A percentile compares a stretch with the other conserved stretches of the same genome.
These are phyloP conservation scores for Acrobasis repandana DNA, from an alignment of 2,888 invertebrate species.

Conservation along the genomic window DNA sequence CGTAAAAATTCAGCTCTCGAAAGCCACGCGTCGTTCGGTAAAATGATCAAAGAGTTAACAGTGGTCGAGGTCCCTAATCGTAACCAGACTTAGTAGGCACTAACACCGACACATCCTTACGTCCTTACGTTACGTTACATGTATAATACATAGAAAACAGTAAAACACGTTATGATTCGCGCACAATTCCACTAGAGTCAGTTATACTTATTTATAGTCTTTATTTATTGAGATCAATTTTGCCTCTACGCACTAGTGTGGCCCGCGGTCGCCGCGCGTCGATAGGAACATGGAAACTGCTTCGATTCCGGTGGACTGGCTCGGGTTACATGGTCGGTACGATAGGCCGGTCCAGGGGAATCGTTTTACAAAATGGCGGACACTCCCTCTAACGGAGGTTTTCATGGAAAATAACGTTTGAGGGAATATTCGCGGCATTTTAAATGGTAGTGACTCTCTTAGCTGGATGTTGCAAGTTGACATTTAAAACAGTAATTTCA, in stretches of 20 bases:
- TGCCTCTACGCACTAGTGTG: constrained; percentile 69
- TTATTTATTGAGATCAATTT: constrained; percentile 79
- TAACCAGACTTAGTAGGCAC: constrained; percentile 79
- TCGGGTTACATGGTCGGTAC: constrained; percentile 37
- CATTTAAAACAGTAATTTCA: background rate
- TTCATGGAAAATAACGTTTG: constrained; percentile 18
- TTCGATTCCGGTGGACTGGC: constrained; percentile 38
- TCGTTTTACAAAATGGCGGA: constrained; percentile 25
- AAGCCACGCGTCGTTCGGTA: constrained; percentile 68
- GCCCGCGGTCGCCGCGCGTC: constrained; percentile 37
- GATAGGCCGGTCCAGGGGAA: constrained; percentile 37
- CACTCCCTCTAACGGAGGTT: constrained; percentile 4
- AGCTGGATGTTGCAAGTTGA: background rate
- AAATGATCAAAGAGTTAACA: constrained; percentile 67
- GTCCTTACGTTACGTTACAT: constrained; percentile 57
- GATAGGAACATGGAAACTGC: constrained; percentile 42
- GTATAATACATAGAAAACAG: constrained; percentile 78
- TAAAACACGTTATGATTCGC: constrained; percentile 68
- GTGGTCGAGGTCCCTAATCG: constrained; percentile 60
- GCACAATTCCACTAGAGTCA: constrained; percentile 81
- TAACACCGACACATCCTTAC: constrained; percentile 69
- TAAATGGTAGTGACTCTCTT: background rate
- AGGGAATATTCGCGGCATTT: constrained; percentile 6
- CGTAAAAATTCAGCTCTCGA: constrained; percentile 61
- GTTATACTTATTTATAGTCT: constrained; percentile 68